Evolutionary conservation across 2,888 invertebrate genomes (phyloP), one percentile per base, ranked within the genome.

Genomic region (Pomacea canaliculata): DNA sequence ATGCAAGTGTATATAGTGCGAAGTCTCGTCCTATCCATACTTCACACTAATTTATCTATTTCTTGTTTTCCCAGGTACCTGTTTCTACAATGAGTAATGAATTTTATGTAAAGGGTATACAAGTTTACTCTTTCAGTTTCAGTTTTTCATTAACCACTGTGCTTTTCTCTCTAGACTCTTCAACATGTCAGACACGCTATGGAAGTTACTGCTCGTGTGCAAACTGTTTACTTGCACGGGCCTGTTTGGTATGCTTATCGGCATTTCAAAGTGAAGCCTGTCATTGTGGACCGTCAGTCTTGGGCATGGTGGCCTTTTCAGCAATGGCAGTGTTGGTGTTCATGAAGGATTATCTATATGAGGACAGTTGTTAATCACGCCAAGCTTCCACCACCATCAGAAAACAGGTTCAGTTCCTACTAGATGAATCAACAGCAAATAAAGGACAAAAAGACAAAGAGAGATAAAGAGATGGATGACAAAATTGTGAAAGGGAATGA

Each of bases 341-440:
- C 86, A 86, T 70, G 84, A 85, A 78, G 51, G 86, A 86, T 56
- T 86, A 85, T n/a, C 70, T 83, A 62, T 60, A 75, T 49, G 81
- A 83, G 73, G 80, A 81, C 79, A 19, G 84, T 80, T 8, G 80
- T 63, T 10, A 85, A 85, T 71, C 82, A 79, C 27, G 85, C 85
- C 10, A 68, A 78, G 16, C 71, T 85, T 79, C 77, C 59, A 82
- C 85, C 1, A 71, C 76, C 18, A 16, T 76, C 7, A 76, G 66
- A 5, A 77, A 73, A 8, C 81, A 85, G 83, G 85, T 84, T 73
- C n/a, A 37, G 37, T 37, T 37, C 37, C 1, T 37, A 1, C 37
- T 37, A 1, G 37, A 37, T 37, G 5, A 37, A 37, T 37, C 37
- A 0, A 37, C 37, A 37, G 37, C n/a, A n/a, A n/a, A n/a, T n/a